phyloP scores from a whole-genome alignment of 2,888 invertebrate species.

The Portevinia maculata region DNA sequence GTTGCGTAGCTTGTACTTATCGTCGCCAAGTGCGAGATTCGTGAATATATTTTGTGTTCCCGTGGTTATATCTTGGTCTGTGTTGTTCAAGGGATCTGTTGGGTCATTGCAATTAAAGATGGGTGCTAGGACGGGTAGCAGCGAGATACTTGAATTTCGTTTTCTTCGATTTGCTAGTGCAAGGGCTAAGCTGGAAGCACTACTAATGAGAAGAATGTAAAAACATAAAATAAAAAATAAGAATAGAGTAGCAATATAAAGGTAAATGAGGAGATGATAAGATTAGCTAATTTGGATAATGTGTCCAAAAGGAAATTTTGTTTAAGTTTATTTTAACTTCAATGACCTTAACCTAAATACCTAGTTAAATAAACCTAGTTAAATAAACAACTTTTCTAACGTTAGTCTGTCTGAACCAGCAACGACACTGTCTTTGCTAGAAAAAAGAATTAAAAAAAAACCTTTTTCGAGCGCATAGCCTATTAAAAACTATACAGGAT shows the following conservation, averaged over 20 bases:
- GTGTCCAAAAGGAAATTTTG: neutral
- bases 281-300: too few species aligned
- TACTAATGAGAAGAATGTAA: conserved; percentile 62
- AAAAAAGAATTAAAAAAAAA: neutral
- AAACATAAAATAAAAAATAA: conserved; percentile 35
- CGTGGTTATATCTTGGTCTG: conserved; percentile 13
- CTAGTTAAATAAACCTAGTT: neutral
- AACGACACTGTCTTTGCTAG: neutral
- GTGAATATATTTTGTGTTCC: conserved; percentile 76
- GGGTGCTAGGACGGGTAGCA: conserved; percentile 61
- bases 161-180: conserved; percentile 75
- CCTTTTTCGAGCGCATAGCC: neutral
- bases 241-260: conserved; percentile 1
- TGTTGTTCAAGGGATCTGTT: conserved; percentile 34
- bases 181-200: conserved; percentile 77
- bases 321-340: neutral
- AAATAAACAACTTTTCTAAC: neutral
- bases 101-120: conserved; percentile 61
- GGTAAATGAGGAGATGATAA: neutral
- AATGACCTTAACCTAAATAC: neutral
- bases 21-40: conserved; percentile 77
- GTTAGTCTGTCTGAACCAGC: neutral
- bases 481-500: conserved; percentile 14
- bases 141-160: conserved; percentile 80
- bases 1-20: conserved; percentile 73